Evolutionary conservation across 1,140 invertebrate genomes (phyloP).

Genomic region (Cyphomyrmex costatus): DNA sequence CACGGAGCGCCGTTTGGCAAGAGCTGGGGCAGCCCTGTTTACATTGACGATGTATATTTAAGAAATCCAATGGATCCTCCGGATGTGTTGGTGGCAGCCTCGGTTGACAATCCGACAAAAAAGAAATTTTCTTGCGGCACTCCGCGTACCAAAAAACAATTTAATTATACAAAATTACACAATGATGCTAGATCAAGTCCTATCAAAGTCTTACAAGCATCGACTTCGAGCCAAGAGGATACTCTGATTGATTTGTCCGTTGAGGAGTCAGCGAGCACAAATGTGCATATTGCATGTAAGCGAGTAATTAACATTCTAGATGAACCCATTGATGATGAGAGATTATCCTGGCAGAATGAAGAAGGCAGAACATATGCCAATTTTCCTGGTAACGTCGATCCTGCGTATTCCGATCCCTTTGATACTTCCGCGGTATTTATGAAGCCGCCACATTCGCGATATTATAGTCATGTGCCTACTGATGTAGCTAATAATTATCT

Average conservation of each 20-base stretch:
- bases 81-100: slow-evolving; percentile 88
- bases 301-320: slow-evolving; percentile 90
- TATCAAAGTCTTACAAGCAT: slow-evolving; percentile 84
- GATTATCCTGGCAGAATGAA: slow-evolving; percentile 78
- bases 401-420: slow-evolving; percentile 86
- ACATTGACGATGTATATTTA: slow-evolving; percentile 94
- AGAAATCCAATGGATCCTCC: slow-evolving; percentile 94
- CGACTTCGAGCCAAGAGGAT: slow-evolving; percentile 87
- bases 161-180: slow-evolving; percentile 92
- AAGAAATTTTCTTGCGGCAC: slow-evolving; percentile 86
- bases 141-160: slow-evolving; percentile 89
- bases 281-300: slow-evolving; percentile 69
- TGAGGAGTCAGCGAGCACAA: slow-evolving; percentile 84
- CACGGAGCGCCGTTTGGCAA: slow-evolving; percentile 92
- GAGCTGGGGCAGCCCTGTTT: slow-evolving; percentile 95
- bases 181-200: slow-evolving; percentile 88
- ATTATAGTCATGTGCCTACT: slow-evolving; percentile 85
- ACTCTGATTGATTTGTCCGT: slow-evolving; percentile 89
- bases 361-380: slow-evolving; percentile 84
- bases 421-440: slow-evolving; percentile 88
- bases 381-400: slow-evolving; percentile 75
- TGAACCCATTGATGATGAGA: slow-evolving; percentile 90
- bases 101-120: slow-evolving; percentile 77
- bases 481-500: slow-evolving; percentile 74
- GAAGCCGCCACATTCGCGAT: slow-evolving; percentile 81